Evolutionary conservation across 2,888 invertebrate genomes (phyloP).

Genomic region (Morpho helenor): DNA sequence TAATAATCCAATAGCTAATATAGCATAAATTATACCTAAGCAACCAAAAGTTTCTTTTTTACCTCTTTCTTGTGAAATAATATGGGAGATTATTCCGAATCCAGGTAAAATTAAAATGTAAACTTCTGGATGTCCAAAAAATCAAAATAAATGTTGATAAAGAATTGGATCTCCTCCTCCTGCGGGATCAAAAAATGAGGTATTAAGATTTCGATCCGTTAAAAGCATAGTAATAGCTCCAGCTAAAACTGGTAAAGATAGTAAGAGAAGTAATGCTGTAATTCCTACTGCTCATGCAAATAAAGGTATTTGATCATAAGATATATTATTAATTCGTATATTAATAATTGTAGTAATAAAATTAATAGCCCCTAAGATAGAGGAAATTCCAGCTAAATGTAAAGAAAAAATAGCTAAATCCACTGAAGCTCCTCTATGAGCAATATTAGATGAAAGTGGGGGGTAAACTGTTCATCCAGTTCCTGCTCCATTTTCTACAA

Average conservation of each 20-base stretch:
- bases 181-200: slow-evolving; percentile 88
- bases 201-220: slow-evolving; percentile 89
- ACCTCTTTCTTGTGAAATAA: slow-evolving; percentile 85
- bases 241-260: too few species aligned
- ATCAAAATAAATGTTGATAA: slow-evolving; percentile 86
- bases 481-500: slow-evolving; percentile 82
- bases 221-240: slow-evolving; percentile 88
- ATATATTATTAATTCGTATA: too few species aligned
- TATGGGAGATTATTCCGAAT: slow-evolving; percentile 90
- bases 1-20: slow-evolving; percentile 88
- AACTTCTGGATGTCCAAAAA: too few species aligned
- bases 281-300: too few species aligned
- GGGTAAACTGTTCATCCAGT: slow-evolving; percentile 47
- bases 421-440: slow-evolving; percentile 83
- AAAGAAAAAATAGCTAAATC: slow-evolving; percentile 88
- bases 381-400: slow-evolving; percentile 86
- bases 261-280: too few species aligned
- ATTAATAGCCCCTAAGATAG: slow-evolving; percentile 88
- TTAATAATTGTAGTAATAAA: slow-evolving; percentile 90
- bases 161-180: slow-evolving; percentile 90
- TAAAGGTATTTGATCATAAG: too few species aligned
- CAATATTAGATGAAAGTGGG: slow-evolving; percentile 81
- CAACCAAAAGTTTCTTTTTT: slow-evolving; percentile 87
- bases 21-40: slow-evolving; percentile 91
- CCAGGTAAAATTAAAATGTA: too few species aligned